Conservation (phyloP, 2,113 vertebrate species). For the Anarhynchus alexandrinus region DNA sequence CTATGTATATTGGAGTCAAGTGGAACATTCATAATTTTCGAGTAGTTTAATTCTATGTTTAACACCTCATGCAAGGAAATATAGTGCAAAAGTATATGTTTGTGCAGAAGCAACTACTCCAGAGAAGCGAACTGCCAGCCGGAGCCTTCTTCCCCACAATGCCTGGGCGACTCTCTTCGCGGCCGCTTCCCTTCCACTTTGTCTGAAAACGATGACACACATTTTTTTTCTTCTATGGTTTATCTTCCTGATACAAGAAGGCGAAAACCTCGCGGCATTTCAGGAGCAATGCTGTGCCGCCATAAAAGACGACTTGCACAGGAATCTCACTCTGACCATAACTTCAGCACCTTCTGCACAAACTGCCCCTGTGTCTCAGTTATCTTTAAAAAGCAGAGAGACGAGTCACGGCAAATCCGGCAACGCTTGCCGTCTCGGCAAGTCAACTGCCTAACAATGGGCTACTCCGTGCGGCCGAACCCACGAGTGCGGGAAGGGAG, state of each 20-base stretch:
- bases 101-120: neutral
- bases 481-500: neutral
- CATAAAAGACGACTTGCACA: neutral
- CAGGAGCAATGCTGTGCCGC: neutral
- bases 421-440: neutral
- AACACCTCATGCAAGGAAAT: neutral
- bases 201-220: neutral
- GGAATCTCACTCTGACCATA: neutral
- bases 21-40: rapidly evolving
- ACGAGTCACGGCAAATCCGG: neutral
- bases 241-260: neutral
- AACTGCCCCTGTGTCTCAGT: neutral
- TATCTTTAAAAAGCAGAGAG: neutral
- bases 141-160: neutral
- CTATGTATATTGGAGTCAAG: rapidly evolving
- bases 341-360: neutral
- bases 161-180: neutral
- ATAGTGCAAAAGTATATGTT: neutral
- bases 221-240: neutral
- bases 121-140: neutral
- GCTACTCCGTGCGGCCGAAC: rapidly evolving
- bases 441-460: neutral
- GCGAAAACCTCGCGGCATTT: neutral
- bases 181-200: neutral
- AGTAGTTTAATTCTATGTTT: neutral